A percentile compares a stretch with the other conserved stretches of the same genome.
phyloP scores from a whole-genome alignment of 2,113 vertebrate genomes.

The Perca schrenkii region DNA sequence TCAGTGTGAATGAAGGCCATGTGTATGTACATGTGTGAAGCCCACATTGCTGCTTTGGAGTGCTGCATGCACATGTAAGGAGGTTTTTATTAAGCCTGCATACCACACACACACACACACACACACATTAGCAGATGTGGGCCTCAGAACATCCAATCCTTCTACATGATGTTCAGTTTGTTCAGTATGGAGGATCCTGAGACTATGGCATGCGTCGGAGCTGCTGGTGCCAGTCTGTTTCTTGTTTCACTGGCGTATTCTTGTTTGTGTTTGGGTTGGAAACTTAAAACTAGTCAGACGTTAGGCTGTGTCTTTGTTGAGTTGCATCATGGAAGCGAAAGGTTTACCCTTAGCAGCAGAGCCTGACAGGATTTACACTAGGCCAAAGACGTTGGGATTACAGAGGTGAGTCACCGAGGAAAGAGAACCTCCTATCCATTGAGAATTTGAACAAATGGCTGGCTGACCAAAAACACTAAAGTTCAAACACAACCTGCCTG shows the following conservation, averaged over 20 bases:
- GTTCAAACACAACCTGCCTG: background rate
- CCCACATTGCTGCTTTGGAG: constrained; percentile 26
- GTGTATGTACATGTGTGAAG: constrained; percentile 43
- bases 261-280: too few species aligned
- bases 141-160: constrained; percentile 1
- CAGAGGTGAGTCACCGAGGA: background rate
- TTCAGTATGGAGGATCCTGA: background rate
- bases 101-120: constrained; percentile 31
- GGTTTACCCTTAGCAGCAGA: background rate
- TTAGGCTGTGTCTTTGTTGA: background rate
- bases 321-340: too few species aligned
- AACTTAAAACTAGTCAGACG: background rate
- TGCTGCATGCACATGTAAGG: constrained; percentile 29
- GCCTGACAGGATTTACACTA: background rate
- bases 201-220: background rate
- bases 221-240: background rate
- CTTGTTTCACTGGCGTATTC: too few species aligned
- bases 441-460: background rate
- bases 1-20: constrained; percentile 37
- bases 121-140: constrained; percentile 41
- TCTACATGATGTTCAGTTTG: constrained; percentile 12
- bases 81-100: constrained; percentile 39
- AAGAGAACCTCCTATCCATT: background rate
- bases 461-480: background rate
- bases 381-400: background rate